These are phyloP conservation scores for Agrotis ipsilon DNA, from an alignment of 2,888 invertebrate genomes.

Conservation along the genomic window DNA sequence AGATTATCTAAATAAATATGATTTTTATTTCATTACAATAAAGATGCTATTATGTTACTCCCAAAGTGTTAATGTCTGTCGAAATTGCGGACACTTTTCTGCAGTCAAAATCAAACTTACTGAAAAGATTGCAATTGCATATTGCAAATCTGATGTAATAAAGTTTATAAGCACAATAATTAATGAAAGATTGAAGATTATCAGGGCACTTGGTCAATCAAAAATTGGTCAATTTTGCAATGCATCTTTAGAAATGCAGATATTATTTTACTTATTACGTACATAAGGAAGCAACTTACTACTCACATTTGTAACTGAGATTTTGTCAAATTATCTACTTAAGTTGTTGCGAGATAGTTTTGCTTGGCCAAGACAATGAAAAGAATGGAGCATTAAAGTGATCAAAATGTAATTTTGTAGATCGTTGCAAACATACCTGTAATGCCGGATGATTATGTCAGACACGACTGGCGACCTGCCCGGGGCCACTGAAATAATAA, in stretches of 20 bases:
- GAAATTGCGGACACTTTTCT: too few species aligned
- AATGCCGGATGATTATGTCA: slow-evolving; percentile 62
- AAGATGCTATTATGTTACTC: too few species aligned
- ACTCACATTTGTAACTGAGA: slow-evolving; percentile 16
- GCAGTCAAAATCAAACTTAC: too few species aligned
- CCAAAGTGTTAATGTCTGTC: too few species aligned
- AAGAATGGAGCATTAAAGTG: slow-evolving; percentile 16
- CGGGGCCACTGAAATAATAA: slow-evolving; percentile 45
- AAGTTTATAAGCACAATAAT: background rate
- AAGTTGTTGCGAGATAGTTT: slow-evolving; percentile 16
- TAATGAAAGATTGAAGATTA: background rate
- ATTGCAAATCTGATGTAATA: too few species aligned
- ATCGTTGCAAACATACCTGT: slow-evolving; percentile 51
- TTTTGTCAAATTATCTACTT: slow-evolving; percentile 38
- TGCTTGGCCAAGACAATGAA: slow-evolving; percentile 25
- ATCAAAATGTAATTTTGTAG: slow-evolving; percentile 54
- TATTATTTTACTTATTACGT: slow-evolving; percentile 8
- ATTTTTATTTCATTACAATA: too few species aligned
- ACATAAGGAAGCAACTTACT: background rate
- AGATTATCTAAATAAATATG: too few species aligned
- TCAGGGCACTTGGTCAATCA: background rate
- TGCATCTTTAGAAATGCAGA: background rate
- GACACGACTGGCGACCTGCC: slow-evolving; percentile 38
- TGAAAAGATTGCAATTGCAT: too few species aligned
- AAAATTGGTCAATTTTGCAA: slow-evolving; percentile 1